Percentiles rank a stretch among this genome's conserved stretches.
These are phyloP conservation scores for Megaustenia siamemsis DNA, from an alignment of 2,888 invertebrate species.

Conservation along the genomic window DNA sequence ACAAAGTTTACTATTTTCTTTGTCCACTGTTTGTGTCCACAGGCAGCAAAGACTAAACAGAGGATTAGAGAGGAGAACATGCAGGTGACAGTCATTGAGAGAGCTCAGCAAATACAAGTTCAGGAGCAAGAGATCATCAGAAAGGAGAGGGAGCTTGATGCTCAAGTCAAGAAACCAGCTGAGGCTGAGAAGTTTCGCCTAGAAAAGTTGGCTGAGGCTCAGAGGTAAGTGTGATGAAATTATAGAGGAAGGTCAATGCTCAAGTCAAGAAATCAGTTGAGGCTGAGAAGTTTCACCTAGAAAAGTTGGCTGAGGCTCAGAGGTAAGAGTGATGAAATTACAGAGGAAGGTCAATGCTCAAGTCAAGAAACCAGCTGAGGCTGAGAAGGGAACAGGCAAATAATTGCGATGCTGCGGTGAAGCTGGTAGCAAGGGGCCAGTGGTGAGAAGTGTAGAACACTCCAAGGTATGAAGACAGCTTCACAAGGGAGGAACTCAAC, in stretches of 20 bases:
- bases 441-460: too few relatives aligned
- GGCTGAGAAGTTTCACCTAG: conserved; percentile 93
- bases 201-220: conserved; percentile 96
- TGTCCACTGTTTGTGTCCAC: background rate
- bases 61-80: conserved; percentile 97
- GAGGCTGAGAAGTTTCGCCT: conserved; percentile 95
- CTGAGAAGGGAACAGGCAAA: conserved; percentile 93
- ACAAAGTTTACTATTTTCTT: too few relatives aligned
- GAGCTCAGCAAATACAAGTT: conserved; percentile 93
- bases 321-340: conserved; percentile 78
- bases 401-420: too few relatives aligned
- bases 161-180: conserved; percentile 94
- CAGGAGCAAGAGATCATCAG: conserved; percentile 97
- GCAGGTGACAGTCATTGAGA: conserved; percentile 93
- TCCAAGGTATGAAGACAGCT: too few relatives aligned
- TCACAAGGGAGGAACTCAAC: too few relatives aligned
- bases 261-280: conserved; percentile 96
- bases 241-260: conserved; percentile 92
- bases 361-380: conserved; percentile 95
- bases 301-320: conserved; percentile 96
- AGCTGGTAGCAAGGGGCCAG: too few relatives aligned
- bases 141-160: conserved; percentile 94
- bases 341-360: conserved; percentile 95
- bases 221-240: conserved; percentile 82
- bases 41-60: conserved; percentile 91